phyloP scores from a whole-genome alignment of 2,797 vertebrate species.

The Iguana delicatissima region DNA sequence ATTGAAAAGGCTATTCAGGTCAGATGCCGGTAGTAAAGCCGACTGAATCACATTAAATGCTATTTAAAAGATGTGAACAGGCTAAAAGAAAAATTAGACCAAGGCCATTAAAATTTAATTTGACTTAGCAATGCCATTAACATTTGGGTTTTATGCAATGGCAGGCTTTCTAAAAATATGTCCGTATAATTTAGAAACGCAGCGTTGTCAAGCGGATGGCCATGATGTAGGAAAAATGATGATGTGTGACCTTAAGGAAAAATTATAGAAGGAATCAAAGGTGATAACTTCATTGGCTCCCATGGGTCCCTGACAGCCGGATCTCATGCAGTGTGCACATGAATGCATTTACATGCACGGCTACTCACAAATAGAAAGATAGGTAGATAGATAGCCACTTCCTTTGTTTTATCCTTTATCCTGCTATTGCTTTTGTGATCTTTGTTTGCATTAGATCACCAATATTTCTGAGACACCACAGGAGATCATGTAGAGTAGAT shows the following conservation, averaged over 20 bases:
- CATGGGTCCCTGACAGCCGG: conserved; percentile 31
- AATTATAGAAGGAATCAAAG: conserved; percentile 38
- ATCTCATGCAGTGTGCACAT: neutral
- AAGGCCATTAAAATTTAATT: conserved; percentile 76
- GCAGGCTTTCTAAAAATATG: conserved; percentile 72
- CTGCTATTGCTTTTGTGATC: neutral
- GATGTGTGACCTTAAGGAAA: conserved; percentile 49
- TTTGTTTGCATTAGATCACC: conserved; percentile 19
- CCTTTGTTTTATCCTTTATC: neutral
- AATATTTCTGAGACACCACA: neutral
- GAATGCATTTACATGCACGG: neutral
- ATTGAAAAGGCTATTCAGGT: conserved; percentile 72
- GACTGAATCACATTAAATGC: conserved; percentile 70
- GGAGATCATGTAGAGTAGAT: conserved; percentile 14
- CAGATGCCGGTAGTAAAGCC: conserved; percentile 67
- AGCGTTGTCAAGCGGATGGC: conserved; percentile 46
- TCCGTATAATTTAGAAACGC: conserved; percentile 60
- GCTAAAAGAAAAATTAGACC: conserved; percentile 69
- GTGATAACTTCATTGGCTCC: conserved; percentile 37
- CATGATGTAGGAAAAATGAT: conserved; percentile 41
- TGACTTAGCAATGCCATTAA: conserved; percentile 73
- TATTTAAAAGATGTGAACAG: conserved; percentile 63
- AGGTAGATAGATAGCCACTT: neutral
- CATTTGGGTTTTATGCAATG: conserved; percentile 66
- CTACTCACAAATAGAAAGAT: neutral